These are phyloP conservation scores for Aeoliscus strigatus DNA, from an alignment of 2,797 vertebrate genomes.

Conservation along the genomic window DNA sequence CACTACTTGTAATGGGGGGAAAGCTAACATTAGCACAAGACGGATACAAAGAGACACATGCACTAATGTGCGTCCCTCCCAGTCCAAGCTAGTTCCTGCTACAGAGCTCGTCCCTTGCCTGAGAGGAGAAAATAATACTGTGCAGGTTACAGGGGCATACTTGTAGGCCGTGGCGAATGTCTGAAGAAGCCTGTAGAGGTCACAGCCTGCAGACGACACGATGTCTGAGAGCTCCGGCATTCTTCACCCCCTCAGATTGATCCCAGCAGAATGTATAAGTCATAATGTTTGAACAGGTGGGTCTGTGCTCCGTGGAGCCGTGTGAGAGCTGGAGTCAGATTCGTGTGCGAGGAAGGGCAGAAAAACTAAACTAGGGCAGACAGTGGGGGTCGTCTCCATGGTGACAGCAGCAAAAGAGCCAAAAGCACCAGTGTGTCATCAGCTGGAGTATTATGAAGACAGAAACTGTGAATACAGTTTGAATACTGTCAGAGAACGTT, in stretches of 20 bases:
- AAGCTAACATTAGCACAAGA: too few relatives aligned
- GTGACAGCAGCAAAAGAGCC: conserved; percentile 42
- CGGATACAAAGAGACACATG: too few relatives aligned
- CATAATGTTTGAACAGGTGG: conserved; percentile 18
- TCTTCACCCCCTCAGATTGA: conserved; percentile 10
- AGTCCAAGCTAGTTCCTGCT: too few relatives aligned
- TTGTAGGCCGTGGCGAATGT: neutral
- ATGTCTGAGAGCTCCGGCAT: conserved; percentile 7
- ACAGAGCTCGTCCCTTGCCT: too few relatives aligned
- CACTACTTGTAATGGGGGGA: too few relatives aligned
- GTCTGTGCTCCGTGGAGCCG: conserved; percentile 17
- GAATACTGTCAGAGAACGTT: too few relatives aligned
- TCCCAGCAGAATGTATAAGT: conserved; percentile 13
- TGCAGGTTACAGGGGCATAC: too few relatives aligned
- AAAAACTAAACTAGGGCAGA: conserved; percentile 51
- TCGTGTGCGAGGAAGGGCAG: conserved; percentile 29
- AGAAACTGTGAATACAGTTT: too few relatives aligned
- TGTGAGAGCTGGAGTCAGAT: conserved; percentile 23
- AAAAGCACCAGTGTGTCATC: conserved; percentile 27
- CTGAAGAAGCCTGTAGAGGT: conserved; percentile 11
- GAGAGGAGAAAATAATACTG: too few relatives aligned
- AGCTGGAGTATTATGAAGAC: conserved; percentile 4
- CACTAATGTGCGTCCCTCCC: too few relatives aligned
- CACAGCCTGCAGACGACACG: neutral
- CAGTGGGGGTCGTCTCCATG: conserved; percentile 52